A percentile compares a stretch with the other conserved stretches of the same genome.
These are phyloP conservation scores for Tetramorium alpestre DNA, from an alignment of 1,140 invertebrate genomes.

Conservation along the genomic window DNA sequence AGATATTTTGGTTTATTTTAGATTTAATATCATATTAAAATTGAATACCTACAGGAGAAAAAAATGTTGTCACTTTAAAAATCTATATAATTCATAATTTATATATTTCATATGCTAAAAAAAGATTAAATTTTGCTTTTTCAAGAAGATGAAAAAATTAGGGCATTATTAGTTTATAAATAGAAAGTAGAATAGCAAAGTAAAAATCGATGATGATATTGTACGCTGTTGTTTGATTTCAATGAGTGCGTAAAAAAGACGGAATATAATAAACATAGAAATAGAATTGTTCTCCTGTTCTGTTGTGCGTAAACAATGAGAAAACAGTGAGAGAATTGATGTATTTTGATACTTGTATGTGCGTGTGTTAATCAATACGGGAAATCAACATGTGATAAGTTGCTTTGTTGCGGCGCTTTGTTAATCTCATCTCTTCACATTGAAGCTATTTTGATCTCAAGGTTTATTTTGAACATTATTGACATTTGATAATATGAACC, in stretches of 20 bases:
- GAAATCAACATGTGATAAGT: not conserved
- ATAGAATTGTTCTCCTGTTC: not conserved
- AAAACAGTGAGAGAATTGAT: not conserved
- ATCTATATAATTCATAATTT: not conserved
- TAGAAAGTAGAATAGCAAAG: not conserved
- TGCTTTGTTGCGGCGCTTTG: not conserved
- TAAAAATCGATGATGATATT: not conserved
- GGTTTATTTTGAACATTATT: not conserved
- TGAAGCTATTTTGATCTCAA: not conserved
- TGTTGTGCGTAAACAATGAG: not conserved
- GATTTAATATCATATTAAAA: not conserved
- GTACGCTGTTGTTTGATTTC: not conserved
- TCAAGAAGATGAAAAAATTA: not conserved
- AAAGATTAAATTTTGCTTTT: not conserved
- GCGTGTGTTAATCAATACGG: not conserved
- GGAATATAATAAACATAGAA: not conserved
- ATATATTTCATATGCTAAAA: not conserved
- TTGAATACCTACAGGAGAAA: not conserved
- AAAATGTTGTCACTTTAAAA: not conserved
- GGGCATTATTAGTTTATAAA: not conserved
- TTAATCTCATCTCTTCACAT: not conserved
- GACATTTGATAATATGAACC: not conserved
- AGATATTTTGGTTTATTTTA: not conserved
- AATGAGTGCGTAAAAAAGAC: not conserved
- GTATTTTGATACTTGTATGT: not conserved